These are phyloP conservation scores for Sicus ferrugineus DNA, from an alignment of 2,888 invertebrate genomes.

Conservation along the genomic window DNA sequence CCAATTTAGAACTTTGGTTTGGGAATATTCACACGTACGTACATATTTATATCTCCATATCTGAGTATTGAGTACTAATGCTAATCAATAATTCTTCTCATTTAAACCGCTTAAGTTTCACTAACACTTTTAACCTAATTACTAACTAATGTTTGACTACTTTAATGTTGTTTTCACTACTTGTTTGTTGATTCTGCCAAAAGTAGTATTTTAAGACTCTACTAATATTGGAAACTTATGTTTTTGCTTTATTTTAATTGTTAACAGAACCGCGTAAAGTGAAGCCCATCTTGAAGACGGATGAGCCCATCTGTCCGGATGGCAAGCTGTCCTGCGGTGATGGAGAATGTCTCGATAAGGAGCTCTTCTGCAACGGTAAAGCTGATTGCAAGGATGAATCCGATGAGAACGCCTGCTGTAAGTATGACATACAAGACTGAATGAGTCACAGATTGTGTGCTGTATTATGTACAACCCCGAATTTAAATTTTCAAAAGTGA, in stretches of 20 bases:
- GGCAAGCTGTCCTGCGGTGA: constrained; percentile 91
- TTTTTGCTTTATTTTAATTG: neutral
- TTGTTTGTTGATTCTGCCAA: too few species aligned
- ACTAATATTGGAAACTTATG: too few species aligned
- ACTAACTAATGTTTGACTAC: neutral
- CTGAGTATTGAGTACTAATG: neutral
- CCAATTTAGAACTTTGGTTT: constrained; percentile 31
- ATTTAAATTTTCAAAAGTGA: too few species aligned
- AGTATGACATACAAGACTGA: too few species aligned
- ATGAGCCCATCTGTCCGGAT: constrained; percentile 90
- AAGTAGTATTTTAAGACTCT: too few species aligned
- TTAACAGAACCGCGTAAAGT: constrained; percentile 85
- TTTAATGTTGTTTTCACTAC: too few species aligned
- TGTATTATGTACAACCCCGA: too few species aligned
- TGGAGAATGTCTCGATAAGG: constrained; percentile 90
- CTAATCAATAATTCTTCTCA: too few species aligned
- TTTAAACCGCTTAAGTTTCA: neutral
- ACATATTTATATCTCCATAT: too few species aligned
- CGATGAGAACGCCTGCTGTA: constrained; percentile 94
- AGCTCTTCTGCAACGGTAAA: constrained; percentile 92
- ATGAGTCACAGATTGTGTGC: too few species aligned
- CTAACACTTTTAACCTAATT: neutral
- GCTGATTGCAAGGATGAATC: constrained; percentile 93
- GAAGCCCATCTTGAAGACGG: constrained; percentile 88
- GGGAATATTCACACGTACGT: neutral